Conservation (phyloP, 2,797 vertebrate species). For the Loriculus beryllinus region DNA sequence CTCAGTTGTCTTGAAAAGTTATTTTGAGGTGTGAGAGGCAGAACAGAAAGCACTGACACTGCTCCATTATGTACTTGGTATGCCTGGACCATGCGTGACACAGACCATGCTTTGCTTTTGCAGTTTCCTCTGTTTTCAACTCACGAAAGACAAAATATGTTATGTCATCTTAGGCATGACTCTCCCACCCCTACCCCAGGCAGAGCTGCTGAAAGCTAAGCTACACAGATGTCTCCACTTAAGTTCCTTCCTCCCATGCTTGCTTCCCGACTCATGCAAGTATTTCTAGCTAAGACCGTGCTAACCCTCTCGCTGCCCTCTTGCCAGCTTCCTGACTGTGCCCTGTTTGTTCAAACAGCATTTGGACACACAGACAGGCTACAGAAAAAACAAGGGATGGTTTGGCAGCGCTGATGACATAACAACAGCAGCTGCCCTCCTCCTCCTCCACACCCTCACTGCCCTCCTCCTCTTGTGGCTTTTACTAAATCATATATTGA, state of each 20-base stretch:
- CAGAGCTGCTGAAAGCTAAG: constrained; percentile 55
- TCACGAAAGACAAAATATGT: constrained; percentile 40
- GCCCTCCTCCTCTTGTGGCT: background rate
- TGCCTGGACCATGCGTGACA: constrained; percentile 21
- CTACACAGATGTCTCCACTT: constrained; percentile 65
- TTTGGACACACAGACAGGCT: constrained; percentile 26
- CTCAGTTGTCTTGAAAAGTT: constrained; percentile 10
- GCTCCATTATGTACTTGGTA: constrained; percentile 62
- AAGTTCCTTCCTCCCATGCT: constrained; percentile 70
- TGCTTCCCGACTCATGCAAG: constrained; percentile 37
- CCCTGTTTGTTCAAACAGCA: background rate
- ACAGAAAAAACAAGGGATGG: constrained; percentile 12
- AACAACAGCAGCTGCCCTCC: constrained; percentile 67
- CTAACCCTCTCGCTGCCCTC: constrained; percentile 31
- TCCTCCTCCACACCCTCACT: constrained; percentile 30
- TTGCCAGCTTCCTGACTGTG: background rate
- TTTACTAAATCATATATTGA: constrained; percentile 23
- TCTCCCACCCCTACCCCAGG: constrained; percentile 51
- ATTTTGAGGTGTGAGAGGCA: constrained; percentile 14
- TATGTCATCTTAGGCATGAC: constrained; percentile 53
- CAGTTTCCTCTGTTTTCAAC: constrained; percentile 67
- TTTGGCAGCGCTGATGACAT: constrained; percentile 24
- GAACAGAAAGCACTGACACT: constrained; percentile 1
- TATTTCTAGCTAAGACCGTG: constrained; percentile 4
- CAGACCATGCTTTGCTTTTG: constrained; percentile 15